phyloP scores from a whole-genome alignment of 35 echinoderm and acorn worm species.

The Diadema setosum region DNA sequence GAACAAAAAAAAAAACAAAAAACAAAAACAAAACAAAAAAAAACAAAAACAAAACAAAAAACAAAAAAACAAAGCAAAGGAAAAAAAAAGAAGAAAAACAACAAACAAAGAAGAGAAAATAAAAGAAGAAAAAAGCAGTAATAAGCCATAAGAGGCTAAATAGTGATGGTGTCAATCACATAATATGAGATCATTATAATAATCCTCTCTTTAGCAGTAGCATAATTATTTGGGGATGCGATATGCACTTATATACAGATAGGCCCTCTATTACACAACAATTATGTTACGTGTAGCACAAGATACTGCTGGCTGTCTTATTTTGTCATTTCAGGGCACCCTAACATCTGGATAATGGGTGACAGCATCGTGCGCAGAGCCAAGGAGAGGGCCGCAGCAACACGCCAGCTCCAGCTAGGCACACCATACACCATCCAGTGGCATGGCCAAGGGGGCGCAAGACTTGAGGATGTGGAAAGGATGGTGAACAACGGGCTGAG shows the following conservation, averaged over 20 bases:
- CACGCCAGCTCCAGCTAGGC: neutral
- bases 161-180: too few relatives aligned
- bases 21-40: too few relatives aligned
- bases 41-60: too few relatives aligned
- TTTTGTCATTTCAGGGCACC: neutral
- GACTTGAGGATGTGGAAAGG: neutral
- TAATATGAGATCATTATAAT: too few relatives aligned
- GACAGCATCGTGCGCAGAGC: neutral
- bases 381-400: neutral
- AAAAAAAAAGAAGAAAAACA: too few relatives aligned
- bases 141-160: too few relatives aligned
- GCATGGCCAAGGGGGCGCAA: neutral
- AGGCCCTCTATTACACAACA: neutral
- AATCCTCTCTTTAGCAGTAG: too few relatives aligned
- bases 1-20: too few relatives aligned
- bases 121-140: neutral
- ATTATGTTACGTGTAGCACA: neutral
- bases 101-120: too few relatives aligned
- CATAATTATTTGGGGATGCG: too few relatives aligned
- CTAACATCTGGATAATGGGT: neutral
- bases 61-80: too few relatives aligned
- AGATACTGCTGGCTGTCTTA: neutral
- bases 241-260: too few relatives aligned
- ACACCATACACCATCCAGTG: neutral
- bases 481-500: neutral